Evolutionary conservation across 1,140 invertebrate genomes (phyloP).

Genomic region (Drosophila arawakana): DNA sequence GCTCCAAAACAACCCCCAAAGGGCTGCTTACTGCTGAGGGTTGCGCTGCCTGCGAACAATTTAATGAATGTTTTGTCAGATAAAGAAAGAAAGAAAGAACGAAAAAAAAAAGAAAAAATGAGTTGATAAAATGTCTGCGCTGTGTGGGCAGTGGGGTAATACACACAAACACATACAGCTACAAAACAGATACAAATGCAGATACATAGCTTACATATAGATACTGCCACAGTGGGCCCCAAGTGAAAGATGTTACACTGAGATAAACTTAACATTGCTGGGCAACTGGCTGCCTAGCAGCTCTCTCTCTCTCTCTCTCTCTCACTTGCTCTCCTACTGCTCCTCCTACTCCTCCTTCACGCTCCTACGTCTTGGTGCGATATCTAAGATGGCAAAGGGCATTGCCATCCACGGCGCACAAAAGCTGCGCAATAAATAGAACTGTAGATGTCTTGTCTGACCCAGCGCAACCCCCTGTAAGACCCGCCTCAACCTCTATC

Average conservation of each 20-base stretch:
- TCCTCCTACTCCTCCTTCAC: neutral
- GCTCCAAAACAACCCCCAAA: constrained; percentile 76
- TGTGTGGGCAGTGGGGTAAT: constrained; percentile 40
- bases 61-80: constrained; percentile 83
- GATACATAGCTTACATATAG: constrained; percentile 28
- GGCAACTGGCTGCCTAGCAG: constrained; percentile 27
- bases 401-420: constrained; percentile 78
- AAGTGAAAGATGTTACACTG: constrained; percentile 79
- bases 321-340: neutral
- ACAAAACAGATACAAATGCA: constrained; percentile 19
- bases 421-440: constrained; percentile 80
- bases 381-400: constrained; percentile 82
- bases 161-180: constrained; percentile 23
- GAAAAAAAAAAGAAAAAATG: constrained; percentile 32
- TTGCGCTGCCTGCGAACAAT: constrained; percentile 69
- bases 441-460: constrained; percentile 53
- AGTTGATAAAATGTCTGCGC: constrained; percentile 61
- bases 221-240: constrained; percentile 45
- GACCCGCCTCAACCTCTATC: neutral
- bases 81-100: constrained; percentile 54
- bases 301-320: neutral
- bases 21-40: constrained; percentile 58
- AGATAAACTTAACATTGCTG: constrained; percentile 69
- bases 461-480: constrained; percentile 23
- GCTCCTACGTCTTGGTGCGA: constrained; percentile 41